Percentiles rank a stretch among this genome's conserved stretches.
phyloP scores from a whole-genome alignment of 1,140 invertebrate species.

The Caerostris darwini region DNA sequence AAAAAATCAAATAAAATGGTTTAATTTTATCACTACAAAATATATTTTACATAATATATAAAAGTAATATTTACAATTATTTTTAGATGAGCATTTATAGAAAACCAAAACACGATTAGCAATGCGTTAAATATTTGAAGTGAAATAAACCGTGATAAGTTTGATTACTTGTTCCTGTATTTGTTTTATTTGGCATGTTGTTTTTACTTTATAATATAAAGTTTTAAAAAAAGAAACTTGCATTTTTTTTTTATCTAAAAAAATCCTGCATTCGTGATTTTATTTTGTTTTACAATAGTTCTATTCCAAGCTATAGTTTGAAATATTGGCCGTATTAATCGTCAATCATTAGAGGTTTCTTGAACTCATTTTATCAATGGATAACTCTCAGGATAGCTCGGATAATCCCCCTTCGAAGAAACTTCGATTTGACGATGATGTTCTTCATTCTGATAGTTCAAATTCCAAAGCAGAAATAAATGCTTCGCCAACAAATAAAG shows the following conservation, averaged over 20 bases:
- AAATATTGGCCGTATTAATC: neutral
- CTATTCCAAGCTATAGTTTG: neutral
- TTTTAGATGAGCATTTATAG: too few relatives aligned
- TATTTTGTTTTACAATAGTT: neutral
- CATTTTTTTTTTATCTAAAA: neutral
- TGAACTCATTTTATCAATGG: constrained; percentile 27
- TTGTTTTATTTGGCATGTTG: too few relatives aligned
- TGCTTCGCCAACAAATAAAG: neutral
- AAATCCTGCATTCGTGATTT: neutral
- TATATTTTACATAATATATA: neutral
- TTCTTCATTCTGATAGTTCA: constrained; percentile 60
- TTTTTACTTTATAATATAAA: too few relatives aligned
- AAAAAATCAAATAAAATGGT: neutral
- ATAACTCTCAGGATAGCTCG: constrained; percentile 64
- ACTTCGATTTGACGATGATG: constrained; percentile 71
- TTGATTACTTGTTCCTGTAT: too few relatives aligned
- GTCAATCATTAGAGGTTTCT: neutral
- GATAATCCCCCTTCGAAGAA: constrained; percentile 45
- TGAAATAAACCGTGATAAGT: too few relatives aligned
- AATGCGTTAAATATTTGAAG: too few relatives aligned
- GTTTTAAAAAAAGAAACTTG: neutral
- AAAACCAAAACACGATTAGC: too few relatives aligned
- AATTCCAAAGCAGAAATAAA: constrained; percentile 62
- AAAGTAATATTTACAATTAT: too few relatives aligned
- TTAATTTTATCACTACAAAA: neutral